These are phyloP conservation scores for Calyptommatus sinebrachiatus DNA, from an alignment of 2,113 vertebrate species.

Conservation along the genomic window DNA sequence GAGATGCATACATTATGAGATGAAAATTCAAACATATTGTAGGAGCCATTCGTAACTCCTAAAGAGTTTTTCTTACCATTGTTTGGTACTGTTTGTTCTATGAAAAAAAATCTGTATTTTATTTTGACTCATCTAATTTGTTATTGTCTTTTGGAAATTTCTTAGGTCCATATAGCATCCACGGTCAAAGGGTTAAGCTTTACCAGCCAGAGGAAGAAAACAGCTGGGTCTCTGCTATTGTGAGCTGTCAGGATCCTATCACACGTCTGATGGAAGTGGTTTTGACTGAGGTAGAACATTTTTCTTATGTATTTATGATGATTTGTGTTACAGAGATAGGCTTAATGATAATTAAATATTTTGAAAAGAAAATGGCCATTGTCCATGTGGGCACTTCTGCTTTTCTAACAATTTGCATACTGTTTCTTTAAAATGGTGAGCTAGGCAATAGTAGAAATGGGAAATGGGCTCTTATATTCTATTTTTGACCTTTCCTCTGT, in stretches of 20 bases:
- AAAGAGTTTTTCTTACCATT: no score
- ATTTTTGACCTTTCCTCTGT: neutral
- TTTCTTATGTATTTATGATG: conserved; percentile 4
- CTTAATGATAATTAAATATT: neutral
- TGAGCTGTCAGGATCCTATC: conserved; percentile 89
- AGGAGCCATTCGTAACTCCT: no score
- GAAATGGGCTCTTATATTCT: neutral
- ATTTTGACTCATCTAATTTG: conserved; percentile 20
- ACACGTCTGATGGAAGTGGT: conserved; percentile 94
- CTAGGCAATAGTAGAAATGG: neutral
- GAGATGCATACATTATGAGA: no score
- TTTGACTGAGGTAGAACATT: conserved; percentile 81
- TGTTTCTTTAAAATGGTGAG: neutral
- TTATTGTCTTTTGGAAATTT: conserved; percentile 31
- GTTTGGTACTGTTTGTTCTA: neutral
- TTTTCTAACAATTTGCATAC: neutral
- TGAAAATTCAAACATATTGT: no score
- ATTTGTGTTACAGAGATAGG: neutral
- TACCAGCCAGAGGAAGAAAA: conserved; percentile 93
- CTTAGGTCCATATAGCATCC: conserved; percentile 89
- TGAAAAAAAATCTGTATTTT: conserved; percentile 5
- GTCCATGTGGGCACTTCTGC: neutral
- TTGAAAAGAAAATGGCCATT: neutral
- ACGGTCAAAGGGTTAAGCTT: conserved; percentile 91
- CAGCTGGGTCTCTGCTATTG: conserved; percentile 85